phyloP scores from a whole-genome alignment of 1,140 invertebrate species.

The Heliconius congener region DNA sequence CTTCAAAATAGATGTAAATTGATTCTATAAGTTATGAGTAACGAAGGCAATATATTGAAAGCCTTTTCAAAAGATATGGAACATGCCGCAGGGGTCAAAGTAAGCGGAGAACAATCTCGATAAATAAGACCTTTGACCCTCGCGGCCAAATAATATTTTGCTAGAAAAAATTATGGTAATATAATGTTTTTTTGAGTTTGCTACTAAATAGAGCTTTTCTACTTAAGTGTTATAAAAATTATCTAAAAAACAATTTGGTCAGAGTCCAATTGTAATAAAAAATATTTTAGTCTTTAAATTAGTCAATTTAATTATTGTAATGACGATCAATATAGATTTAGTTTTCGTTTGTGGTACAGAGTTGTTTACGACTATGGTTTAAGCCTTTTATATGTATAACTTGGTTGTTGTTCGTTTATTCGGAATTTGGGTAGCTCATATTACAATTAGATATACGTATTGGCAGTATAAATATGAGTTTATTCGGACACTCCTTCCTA shows the following conservation, averaged over 20 bases:
- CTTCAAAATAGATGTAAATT: conserved; percentile 34
- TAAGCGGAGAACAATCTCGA: neutral
- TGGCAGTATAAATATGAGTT: conserved; percentile 31
- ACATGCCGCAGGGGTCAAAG: neutral
- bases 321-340: conserved; percentile 63
- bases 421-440: conserved; percentile 68
- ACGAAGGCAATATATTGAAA: conserved; percentile 53
- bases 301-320: conserved; percentile 67
- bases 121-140: conserved; percentile 18
- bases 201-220: conserved; percentile 60
- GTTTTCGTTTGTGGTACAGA: conserved; percentile 58
- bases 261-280: conserved; percentile 64
- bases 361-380: conserved; percentile 52
- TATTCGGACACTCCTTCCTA: neutral
- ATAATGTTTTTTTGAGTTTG: conserved; percentile 52
- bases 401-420: conserved; percentile 65
- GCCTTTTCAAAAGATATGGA: conserved; percentile 39
- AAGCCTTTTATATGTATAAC: conserved; percentile 67
- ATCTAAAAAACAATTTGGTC: conserved; percentile 59
- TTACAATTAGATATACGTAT: conserved; percentile 37
- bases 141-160: conserved; percentile 47
- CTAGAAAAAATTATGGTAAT: conserved; percentile 44
- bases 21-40: conserved; percentile 13
- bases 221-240: conserved; percentile 61
- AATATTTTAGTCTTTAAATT: conserved; percentile 63